phyloP scores from a whole-genome alignment of 30 jellyfish, hydroid and myxozoan species.

The Nemopilema nomurai region DNA sequence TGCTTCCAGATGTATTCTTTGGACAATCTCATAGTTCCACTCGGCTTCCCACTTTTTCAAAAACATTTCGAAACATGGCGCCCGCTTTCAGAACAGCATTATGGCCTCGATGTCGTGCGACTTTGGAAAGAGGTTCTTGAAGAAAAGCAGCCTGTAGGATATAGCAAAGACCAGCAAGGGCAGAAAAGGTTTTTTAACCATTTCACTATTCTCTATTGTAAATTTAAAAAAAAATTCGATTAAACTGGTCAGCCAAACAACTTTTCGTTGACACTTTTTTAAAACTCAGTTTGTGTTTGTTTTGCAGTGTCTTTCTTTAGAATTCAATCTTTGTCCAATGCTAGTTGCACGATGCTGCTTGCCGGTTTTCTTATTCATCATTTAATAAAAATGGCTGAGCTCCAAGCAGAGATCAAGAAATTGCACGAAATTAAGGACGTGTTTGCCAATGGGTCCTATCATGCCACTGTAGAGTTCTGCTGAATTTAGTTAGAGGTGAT shows the following conservation, averaged over 20 bases:
- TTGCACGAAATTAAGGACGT: too few species aligned
- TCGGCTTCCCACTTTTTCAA: conserved; percentile 92
- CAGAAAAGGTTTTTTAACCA: conserved; percentile 79
- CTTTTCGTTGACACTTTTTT: too few species aligned
- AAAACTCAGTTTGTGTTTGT: background rate
- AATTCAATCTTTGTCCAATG: background rate
- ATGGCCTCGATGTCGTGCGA: conserved; percentile 91
- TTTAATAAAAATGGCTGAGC: too few species aligned
- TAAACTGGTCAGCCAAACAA: too few species aligned
- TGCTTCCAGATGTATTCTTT: conserved; percentile 80
- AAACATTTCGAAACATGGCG: conserved; percentile 89
- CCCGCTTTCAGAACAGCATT: conserved; percentile 81
- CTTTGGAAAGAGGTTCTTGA: conserved; percentile 91
- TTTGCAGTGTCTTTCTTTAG: background rate
- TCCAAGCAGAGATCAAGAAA: too few species aligned
- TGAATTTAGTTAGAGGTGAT: too few species aligned
- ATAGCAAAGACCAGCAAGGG: conserved; percentile 61
- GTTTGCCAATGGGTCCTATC: too few species aligned
- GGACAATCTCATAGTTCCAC: conserved; percentile 91
- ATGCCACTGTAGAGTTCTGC: too few species aligned
- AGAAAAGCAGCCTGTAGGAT: conserved; percentile 59
- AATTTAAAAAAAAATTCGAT: too few species aligned
- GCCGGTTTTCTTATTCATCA: background rate
- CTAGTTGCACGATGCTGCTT: background rate
- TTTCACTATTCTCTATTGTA: too few species aligned